Percentiles rank a stretch among this genome's conserved stretches.
phyloP scores from a whole-genome alignment of 2,888 invertebrate species.

The Odontomyia ornata region DNA sequence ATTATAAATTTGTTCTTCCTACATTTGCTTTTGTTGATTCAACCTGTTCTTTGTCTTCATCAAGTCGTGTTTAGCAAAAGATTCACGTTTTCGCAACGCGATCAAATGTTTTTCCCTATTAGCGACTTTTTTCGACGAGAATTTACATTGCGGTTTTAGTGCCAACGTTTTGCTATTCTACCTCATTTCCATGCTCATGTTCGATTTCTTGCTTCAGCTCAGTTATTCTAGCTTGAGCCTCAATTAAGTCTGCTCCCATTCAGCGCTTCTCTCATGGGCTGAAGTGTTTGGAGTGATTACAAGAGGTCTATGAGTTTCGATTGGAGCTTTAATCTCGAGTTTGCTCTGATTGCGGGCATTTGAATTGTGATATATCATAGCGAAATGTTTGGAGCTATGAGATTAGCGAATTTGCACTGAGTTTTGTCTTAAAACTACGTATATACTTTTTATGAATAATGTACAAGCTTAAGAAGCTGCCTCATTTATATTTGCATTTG shows the following conservation, averaged over 20 bases:
- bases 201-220: slow-evolving; percentile 67
- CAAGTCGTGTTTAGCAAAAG: slow-evolving; percentile 71
- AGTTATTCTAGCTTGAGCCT: slow-evolving; percentile 66
- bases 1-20: slow-evolving; percentile 69
- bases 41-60: slow-evolving; percentile 54
- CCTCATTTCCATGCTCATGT: slow-evolving; percentile 76
- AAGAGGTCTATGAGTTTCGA: slow-evolving; percentile 42
- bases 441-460: no score
- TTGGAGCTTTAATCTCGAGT: slow-evolving; percentile 38
- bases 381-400: slow-evolving; percentile 59
- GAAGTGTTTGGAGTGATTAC: slow-evolving; percentile 45
- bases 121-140: slow-evolving; percentile 71
- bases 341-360: not conserved
- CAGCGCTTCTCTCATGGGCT: slow-evolving; percentile 73
- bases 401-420: not conserved
- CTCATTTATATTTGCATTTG: no score
- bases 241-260: slow-evolving; percentile 73
- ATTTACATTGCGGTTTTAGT: slow-evolving; percentile 71
- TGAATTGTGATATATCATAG: slow-evolving; percentile 52
- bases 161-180: slow-evolving; percentile 76
- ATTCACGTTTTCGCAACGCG: slow-evolving; percentile 71
- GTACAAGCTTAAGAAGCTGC: no score
- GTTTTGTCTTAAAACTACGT: no score
- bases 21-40: slow-evolving; percentile 66
- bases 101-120: slow-evolving; percentile 75